Conservation (phyloP, 2,797 vertebrate genomes). For the Ammospiza maritima region DNA sequence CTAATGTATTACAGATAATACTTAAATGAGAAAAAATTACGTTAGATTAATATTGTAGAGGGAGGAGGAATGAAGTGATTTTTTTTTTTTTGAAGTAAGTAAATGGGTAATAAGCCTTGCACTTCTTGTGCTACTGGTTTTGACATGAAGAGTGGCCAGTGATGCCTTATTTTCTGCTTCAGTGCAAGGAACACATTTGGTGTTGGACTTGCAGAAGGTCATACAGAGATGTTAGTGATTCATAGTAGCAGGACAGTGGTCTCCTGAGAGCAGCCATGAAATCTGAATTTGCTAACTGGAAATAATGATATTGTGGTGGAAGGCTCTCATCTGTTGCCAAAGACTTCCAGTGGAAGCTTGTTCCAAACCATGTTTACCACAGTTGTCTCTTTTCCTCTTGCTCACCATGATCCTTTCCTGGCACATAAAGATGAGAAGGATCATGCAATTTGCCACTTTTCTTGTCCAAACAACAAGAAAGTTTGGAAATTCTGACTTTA, state of each 20-base stretch:
- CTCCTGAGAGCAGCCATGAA: slow-evolving; percentile 32
- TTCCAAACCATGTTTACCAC: slow-evolving; percentile 62
- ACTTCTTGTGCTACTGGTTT: background rate
- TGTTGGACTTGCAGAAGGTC: slow-evolving; percentile 25
- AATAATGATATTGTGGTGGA: slow-evolving; percentile 62
- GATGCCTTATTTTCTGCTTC: slow-evolving; percentile 41
- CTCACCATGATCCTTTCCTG: slow-evolving; percentile 27
- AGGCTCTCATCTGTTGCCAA: slow-evolving; percentile 60
- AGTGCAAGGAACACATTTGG: slow-evolving; percentile 2
- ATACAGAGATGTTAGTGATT: slow-evolving; percentile 24
- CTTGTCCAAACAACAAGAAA: slow-evolving; percentile 29
- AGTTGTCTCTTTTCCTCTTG: slow-evolving; percentile 52
- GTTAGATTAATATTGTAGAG: background rate
- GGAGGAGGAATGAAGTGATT: background rate
- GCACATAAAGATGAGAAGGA: slow-evolving; percentile 13
- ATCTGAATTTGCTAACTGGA: slow-evolving; percentile 58
- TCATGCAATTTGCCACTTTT: slow-evolving; percentile 28
- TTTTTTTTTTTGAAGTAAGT: background rate
- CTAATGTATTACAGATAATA: background rate
- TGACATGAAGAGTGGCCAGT: background rate
- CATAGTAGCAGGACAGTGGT: slow-evolving; percentile 22
- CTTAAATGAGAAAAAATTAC: background rate
- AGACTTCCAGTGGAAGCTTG: background rate
- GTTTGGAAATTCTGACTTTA: slow-evolving; percentile 42
- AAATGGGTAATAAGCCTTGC: background rate